phyloP scores from a whole-genome alignment of 1,140 invertebrate genomes.

The Goniozus legneri region DNA sequence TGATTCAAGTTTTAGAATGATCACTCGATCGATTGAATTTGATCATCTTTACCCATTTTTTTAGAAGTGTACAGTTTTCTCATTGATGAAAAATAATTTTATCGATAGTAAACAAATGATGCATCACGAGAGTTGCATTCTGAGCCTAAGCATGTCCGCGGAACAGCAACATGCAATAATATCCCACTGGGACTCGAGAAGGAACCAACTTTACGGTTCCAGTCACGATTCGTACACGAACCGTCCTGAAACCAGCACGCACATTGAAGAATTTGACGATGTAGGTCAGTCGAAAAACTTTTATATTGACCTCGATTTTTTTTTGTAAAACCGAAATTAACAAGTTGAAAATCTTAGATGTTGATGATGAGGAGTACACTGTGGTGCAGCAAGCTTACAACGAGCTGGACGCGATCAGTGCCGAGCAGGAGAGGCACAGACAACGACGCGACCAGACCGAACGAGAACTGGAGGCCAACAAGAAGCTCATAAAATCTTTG shows the following conservation, averaged over 20 bases:
- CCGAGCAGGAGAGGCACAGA: conserved; percentile 78
- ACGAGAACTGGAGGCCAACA: conserved; percentile 72
- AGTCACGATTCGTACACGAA: conserved; percentile 44
- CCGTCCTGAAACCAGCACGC: conserved; percentile 56
- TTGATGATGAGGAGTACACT: conserved; percentile 63
- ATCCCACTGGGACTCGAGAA: conserved; percentile 79
- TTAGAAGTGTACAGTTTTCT: too few species aligned
- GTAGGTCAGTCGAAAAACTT: conserved; percentile 47
- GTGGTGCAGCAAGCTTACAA: conserved; percentile 80
- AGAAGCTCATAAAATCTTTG: conserved; percentile 69
- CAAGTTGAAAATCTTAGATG: conserved; percentile 29
- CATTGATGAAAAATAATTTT: conserved; percentile 17
- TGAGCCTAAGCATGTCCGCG: conserved; percentile 79
- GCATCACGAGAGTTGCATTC: conserved; percentile 80
- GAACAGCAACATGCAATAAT: conserved; percentile 83
- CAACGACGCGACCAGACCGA: conserved; percentile 72
- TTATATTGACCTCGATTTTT: neutral
- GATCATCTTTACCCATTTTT: neutral
- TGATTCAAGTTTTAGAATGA: too few species aligned
- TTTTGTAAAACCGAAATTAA: neutral
- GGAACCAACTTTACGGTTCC: conserved; percentile 70
- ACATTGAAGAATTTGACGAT: conserved; percentile 52
- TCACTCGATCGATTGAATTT: too few species aligned
- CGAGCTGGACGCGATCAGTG: conserved; percentile 78
- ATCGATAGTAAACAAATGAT: conserved; percentile 66